A percentile compares a stretch with the other conserved stretches of the same genome.
Evolutionary conservation across 2,797 vertebrate species (phyloP).

Genomic region (Thamnophis elegans): DNA sequence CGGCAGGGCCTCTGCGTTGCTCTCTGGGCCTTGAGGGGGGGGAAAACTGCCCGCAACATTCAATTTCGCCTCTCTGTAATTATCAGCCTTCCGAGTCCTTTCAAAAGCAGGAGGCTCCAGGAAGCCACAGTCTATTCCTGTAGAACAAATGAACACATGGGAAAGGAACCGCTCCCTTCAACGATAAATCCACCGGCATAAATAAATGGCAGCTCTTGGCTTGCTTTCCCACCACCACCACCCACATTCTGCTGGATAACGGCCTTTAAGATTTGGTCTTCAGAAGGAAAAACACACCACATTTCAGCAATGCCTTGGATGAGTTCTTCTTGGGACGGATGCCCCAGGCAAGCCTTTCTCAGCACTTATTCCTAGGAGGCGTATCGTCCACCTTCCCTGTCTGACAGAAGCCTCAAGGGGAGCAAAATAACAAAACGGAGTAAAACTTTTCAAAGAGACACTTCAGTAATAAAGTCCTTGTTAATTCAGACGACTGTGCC

Average conservation of each 20-base stretch:
- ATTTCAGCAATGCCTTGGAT: background rate
- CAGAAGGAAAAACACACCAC: background rate
- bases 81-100: background rate
- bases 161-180: background rate
- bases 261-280: background rate
- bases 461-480: background rate
- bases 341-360: background rate
- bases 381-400: background rate
- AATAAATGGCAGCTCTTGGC: background rate
- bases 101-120: background rate
- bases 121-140: conserved; percentile 18
- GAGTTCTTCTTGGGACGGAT: background rate
- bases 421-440: background rate
- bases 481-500: background rate
- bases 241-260: no score
- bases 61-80: background rate
- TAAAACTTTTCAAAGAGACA: background rate
- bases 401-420: background rate
- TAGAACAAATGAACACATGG: background rate
- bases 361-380: background rate
- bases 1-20: background rate
- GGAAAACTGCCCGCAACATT: background rate
- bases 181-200: background rate
- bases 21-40: background rate
- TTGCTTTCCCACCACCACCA: no score